These are phyloP conservation scores for Eueides isabella DNA, from an alignment of 1,140 invertebrate species.

Conservation along the genomic window DNA sequence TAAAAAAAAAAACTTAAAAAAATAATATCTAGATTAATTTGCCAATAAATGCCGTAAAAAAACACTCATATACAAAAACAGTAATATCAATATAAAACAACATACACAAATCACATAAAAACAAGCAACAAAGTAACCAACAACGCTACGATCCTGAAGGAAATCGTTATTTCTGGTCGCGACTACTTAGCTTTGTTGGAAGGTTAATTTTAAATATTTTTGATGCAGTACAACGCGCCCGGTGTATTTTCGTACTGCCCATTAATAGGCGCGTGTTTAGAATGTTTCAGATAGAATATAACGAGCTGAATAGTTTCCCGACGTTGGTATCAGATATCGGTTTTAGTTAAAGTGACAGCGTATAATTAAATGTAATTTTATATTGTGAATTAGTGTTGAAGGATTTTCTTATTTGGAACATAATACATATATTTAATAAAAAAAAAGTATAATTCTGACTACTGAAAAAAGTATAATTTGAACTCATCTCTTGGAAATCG, in stretches of 20 bases:
- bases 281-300: slow-evolving; percentile 31
- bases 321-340: not conserved
- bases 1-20: too few species aligned
- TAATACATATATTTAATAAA: too few species aligned
- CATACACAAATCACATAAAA: not conserved
- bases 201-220: slow-evolving; percentile 70
- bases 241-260: slow-evolving; percentile 37
- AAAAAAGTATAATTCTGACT: too few species aligned
- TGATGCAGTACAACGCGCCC: slow-evolving; percentile 53
- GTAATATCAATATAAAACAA: too few species aligned
- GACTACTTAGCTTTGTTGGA: slow-evolving; percentile 51
- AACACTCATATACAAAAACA: too few species aligned
- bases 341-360: not conserved
- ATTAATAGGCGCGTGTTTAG: slow-evolving; percentile 31
- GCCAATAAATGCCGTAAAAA: too few species aligned
- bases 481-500: too few species aligned
- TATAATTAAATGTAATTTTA: not conserved
- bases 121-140: not conserved
- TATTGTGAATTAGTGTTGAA: not conserved
- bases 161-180: slow-evolving; percentile 64
- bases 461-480: too few species aligned
- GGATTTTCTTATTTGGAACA: too few species aligned
- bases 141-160: slow-evolving; percentile 39
- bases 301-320: slow-evolving; percentile 15
- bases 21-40: too few species aligned